A percentile compares a stretch with the other conserved stretches of the same genome.
Conservation (phyloP, 2,888 invertebrate genomes). For the Rhingia campestris region DNA sequence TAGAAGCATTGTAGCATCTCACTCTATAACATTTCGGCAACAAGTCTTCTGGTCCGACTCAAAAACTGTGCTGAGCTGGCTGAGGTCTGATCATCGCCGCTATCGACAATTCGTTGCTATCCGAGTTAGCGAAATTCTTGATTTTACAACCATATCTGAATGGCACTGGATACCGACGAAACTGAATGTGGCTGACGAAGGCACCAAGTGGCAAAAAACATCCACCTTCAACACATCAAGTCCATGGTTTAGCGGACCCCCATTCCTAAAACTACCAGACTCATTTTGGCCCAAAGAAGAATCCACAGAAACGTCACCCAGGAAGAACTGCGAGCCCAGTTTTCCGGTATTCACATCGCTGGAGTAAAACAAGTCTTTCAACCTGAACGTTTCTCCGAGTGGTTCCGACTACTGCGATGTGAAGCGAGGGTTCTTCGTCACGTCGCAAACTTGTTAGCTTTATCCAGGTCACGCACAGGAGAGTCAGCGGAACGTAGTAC, state of each 20-base stretch:
- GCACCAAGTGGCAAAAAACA: neutral
- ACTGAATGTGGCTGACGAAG: constrained; percentile 7
- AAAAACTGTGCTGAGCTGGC: neutral
- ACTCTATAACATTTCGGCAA: neutral
- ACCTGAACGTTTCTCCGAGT: constrained; percentile 12
- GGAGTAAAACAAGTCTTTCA: neutral
- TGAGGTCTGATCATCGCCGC: no score
- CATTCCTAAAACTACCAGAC: neutral
- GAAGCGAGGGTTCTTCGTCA: neutral
- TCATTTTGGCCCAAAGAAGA: neutral
- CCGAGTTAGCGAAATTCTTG: constrained; percentile 5
- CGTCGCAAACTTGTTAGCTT: neutral
- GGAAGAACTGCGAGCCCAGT: neutral
- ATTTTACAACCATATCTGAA: neutral
- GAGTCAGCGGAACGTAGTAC: neutral
- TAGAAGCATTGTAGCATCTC: neutral
- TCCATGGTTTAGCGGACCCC: constrained; percentile 1
- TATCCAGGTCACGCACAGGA: neutral
- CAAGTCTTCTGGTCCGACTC: neutral
- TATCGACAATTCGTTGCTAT: neutral
- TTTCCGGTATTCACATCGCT: neutral
- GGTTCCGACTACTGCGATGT: neutral
- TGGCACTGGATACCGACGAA: constrained; percentile 1
- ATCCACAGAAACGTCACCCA: neutral
- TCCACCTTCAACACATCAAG: neutral